Percentiles rank a stretch among this genome's conserved stretches.
Conservation (phyloP, 1,140 invertebrate genomes). For the Antheraea pernyi region DNA sequence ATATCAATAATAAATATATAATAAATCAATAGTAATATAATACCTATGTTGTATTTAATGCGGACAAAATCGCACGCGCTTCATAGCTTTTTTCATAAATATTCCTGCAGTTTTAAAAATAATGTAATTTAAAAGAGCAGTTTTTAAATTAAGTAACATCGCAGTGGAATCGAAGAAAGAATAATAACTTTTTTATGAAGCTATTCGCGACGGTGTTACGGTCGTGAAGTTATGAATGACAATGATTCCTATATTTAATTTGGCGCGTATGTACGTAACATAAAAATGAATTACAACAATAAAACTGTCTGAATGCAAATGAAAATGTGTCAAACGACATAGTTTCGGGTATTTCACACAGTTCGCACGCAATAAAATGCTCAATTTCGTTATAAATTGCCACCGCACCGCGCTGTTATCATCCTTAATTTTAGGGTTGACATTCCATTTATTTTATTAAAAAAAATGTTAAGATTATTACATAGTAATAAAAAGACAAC, state of each 20-base stretch:
- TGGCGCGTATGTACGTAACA: constrained; percentile 10
- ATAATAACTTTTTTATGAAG: neutral
- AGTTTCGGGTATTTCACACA: constrained; percentile 1
- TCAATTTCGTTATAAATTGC: constrained; percentile 3
- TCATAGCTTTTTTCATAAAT: too few relatives aligned
- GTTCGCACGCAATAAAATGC: neutral
- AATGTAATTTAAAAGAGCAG: too few relatives aligned
- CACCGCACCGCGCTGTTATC: neutral
- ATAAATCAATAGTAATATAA: too few relatives aligned
- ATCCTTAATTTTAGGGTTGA: neutral
- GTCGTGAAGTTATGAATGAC: neutral
- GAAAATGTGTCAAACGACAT: constrained; percentile 10
- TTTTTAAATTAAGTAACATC: too few relatives aligned
- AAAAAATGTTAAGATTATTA: too few relatives aligned
- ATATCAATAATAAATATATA: too few relatives aligned
- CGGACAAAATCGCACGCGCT: too few relatives aligned
- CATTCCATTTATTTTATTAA: neutral
- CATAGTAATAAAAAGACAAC: too few relatives aligned
- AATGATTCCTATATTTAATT: constrained; percentile 8
- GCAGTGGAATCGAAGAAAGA: neutral
- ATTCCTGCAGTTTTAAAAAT: too few relatives aligned
- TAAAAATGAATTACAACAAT: constrained; percentile 16
- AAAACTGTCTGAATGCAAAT: constrained; percentile 20
- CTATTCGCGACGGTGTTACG: neutral
- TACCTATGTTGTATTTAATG: too few relatives aligned